These are phyloP conservation scores for Sialis fuliginosa DNA, from an alignment of 2,888 invertebrate species.

Conservation along the genomic window DNA sequence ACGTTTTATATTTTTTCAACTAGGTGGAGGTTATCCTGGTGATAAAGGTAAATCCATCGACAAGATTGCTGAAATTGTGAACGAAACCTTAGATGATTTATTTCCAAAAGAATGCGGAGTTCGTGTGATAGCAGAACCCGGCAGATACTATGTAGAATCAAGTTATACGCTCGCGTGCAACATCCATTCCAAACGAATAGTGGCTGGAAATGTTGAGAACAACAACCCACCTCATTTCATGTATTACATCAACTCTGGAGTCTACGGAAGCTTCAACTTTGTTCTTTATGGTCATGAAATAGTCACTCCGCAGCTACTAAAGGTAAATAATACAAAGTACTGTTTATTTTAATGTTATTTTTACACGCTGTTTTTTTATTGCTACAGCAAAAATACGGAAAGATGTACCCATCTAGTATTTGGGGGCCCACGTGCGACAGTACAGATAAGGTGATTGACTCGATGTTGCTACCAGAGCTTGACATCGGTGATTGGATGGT, in stretches of 20 bases:
- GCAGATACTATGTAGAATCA: slow-evolving; percentile 87
- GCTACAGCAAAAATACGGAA: slow-evolving; percentile 18
- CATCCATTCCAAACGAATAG: slow-evolving; percentile 56
- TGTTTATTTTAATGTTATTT: too few species aligned
- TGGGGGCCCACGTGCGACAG: slow-evolving; percentile 98
- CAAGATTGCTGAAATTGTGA: slow-evolving; percentile 67
- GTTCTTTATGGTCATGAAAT: slow-evolving; percentile 84
- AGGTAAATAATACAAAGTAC: too few species aligned
- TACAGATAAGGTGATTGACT: slow-evolving; percentile 60
- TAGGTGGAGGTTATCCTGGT: slow-evolving; percentile 85
- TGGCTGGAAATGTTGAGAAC: slow-evolving; percentile 11
- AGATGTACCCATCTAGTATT: slow-evolving; percentile 42
- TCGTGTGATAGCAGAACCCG: slow-evolving; percentile 88
- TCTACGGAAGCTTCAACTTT: slow-evolving; percentile 98
- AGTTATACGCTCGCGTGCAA: slow-evolving; percentile 83
- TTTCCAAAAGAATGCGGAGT: slow-evolving; percentile 59
- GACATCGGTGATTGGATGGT: slow-evolving; percentile 73
- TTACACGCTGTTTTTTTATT: too few species aligned
- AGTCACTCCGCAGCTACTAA: slow-evolving; percentile 51
- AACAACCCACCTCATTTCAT: slow-evolving; percentile 45
- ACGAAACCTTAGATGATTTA: slow-evolving; percentile 56
- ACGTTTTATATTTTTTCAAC: too few species aligned
- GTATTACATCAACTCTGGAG: slow-evolving; percentile 98
- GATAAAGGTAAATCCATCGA: slow-evolving; percentile 45
- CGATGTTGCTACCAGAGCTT: slow-evolving; percentile 50